Percentiles rank a stretch among this genome's conserved stretches.
These are phyloP conservation scores for Xylocampa areola DNA, from an alignment of 2,888 invertebrate genomes.

Conservation along the genomic window DNA sequence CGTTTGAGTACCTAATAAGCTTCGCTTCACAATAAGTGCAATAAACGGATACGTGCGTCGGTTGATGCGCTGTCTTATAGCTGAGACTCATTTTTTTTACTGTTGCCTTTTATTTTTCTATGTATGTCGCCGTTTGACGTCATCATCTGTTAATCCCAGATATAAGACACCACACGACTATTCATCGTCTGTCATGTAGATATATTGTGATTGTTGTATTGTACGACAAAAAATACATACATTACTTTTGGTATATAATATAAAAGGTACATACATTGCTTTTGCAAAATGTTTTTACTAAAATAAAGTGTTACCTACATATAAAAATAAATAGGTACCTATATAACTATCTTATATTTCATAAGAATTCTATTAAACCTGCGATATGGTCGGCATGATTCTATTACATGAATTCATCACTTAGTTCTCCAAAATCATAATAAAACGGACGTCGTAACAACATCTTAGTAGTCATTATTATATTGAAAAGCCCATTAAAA, in stretches of 20 bases:
- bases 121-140: slow-evolving; percentile 24
- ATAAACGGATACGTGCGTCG: slow-evolving; percentile 41
- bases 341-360: too few relatives aligned
- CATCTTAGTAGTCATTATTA: neutral
- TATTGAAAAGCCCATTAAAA: neutral
- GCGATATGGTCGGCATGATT: too few relatives aligned
- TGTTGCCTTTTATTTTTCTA: slow-evolving; percentile 17
- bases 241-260: too few relatives aligned
- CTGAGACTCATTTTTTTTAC: slow-evolving; percentile 17
- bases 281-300: too few relatives aligned
- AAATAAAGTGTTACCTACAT: too few relatives aligned
- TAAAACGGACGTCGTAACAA: neutral
- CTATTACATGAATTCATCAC: neutral
- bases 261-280: too few relatives aligned
- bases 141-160: slow-evolving; percentile 25
- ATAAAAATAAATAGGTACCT: too few relatives aligned
- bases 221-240: neutral
- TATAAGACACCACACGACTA: slow-evolving; percentile 25
- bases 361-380: neutral
- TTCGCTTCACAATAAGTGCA: slow-evolving; percentile 40
- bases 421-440: neutral
- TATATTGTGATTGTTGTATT: neutral
- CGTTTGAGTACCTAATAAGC: slow-evolving; percentile 40
- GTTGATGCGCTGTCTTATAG: slow-evolving; percentile 24
- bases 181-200: slow-evolving; percentile 15